A percentile compares a stretch with the other conserved stretches of the same genome.
phyloP scores from a whole-genome alignment of 2,888 invertebrate species.

The Kuschelorhynchus macadamiae region DNA sequence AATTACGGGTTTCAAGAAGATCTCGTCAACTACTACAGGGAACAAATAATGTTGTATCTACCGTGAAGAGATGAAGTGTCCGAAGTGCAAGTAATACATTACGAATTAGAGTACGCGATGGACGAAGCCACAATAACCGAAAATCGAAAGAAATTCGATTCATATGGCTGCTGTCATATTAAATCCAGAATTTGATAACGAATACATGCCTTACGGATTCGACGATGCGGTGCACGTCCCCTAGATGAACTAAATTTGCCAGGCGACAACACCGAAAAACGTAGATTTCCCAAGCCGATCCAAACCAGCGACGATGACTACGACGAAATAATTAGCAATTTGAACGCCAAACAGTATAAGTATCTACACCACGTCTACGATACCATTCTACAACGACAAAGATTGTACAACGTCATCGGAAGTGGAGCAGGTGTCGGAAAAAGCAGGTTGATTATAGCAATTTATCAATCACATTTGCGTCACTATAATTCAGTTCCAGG shows the following conservation, averaged over 20 bases:
- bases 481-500: conserved; percentile 26
- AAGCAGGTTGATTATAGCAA: conserved; percentile 3
- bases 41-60: conserved; percentile 33
- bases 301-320: not conserved
- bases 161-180: too few species aligned
- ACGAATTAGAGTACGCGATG: too few species aligned
- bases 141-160: too few species aligned
- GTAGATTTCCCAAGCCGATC: not conserved
- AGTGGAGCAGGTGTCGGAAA: not conserved
- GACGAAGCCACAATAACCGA: too few species aligned
- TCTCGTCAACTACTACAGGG: conserved; percentile 27
- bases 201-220: conserved; percentile 1
- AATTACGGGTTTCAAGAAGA: conserved; percentile 18
- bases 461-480: conserved; percentile 13
- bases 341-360: conserved; percentile 3
- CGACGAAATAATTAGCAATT: not conserved
- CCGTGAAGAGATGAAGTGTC: conserved; percentile 34
- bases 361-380: not conserved
- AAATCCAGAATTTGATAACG: not conserved
- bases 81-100: too few species aligned
- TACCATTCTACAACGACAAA: not conserved
- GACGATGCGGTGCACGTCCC: not conserved
- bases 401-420: not conserved
- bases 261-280: too few species aligned
- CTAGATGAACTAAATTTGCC: too few species aligned